Evolutionary conservation across 1,140 invertebrate genomes (phyloP).

Genomic region (Hylyphantes graminicola): DNA sequence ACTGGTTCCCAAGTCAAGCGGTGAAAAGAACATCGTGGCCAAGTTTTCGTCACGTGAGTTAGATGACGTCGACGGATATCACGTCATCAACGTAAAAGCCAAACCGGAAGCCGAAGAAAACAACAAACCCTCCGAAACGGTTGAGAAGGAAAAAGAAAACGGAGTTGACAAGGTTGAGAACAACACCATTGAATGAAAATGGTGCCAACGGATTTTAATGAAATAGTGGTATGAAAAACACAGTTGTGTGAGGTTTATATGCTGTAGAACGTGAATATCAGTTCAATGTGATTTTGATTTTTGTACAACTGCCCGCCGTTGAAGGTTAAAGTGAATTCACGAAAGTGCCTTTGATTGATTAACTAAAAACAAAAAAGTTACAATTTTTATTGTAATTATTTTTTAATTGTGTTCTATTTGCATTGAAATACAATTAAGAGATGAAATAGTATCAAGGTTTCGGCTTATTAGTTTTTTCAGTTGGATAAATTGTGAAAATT

Average conservation of each 20-base stretch:
- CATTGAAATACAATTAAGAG: no score
- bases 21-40: slow-evolving; percentile 80
- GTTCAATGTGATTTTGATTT: slow-evolving; percentile 14
- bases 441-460: no score
- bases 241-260: not conserved
- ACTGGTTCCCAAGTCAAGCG: slow-evolving; percentile 77
- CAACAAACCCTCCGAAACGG: slow-evolving; percentile 33
- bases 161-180: not conserved
- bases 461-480: no score
- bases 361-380: no score
- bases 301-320: slow-evolving; percentile 4
- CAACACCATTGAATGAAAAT: not conserved
- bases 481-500: not conserved
- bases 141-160: not conserved
- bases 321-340: not conserved
- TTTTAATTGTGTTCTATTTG: no score
- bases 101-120: slow-evolving; percentile 4
- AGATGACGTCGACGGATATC: slow-evolving; percentile 85
- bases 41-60: slow-evolving; percentile 86
- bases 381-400: no score
- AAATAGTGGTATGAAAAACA: no score
- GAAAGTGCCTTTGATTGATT: slow-evolving; percentile 7
- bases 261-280: slow-evolving; percentile 14
- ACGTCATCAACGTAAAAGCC: slow-evolving; percentile 67
- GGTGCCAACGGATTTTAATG: no score